Evolutionary conservation across 2,113 vertebrate species (phyloP), one percentile per base, ranked within the genome.

Genomic region (Callaeas wilsoni): DNA sequence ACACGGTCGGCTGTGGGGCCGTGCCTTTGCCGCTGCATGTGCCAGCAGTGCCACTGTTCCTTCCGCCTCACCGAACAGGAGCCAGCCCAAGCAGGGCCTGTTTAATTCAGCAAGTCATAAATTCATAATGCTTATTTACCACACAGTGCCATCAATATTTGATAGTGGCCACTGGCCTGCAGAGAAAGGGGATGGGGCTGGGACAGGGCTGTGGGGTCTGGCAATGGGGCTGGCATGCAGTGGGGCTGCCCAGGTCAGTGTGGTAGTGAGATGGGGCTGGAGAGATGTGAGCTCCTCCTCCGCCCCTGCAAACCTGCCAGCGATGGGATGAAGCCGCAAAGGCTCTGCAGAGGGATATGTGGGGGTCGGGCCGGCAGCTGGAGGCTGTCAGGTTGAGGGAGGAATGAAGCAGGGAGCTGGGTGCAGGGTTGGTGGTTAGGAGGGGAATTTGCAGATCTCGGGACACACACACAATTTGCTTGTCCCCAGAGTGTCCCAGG

Each of bases 81-180:
- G 80, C 79, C 41, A 10, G 94, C 77, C 74, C 1, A 2, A 71
- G 62, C 41, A 15, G 30, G 71, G 78, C 78, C 84, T 93, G 35
- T 91, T 96, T 95, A 96, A 93, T 94, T 94, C 94, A 91, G 87
- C 75, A 44, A 59, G 79, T 94, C 96, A 96, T 96, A 89, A 96
- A 97, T 97, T 96, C 67, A 50, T 96, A 97, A 96, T 96, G 94
- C 79, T 93, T 77, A 88, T 95, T 96, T 96, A 94, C 94, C 90
- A 59, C 19, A 6, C 82, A 86, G 92, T 5, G 2, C 87, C 79
- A 96, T 96, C 79, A 95, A 95, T 95, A 94, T 94, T 96, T 95
- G 90, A 96, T 96, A 33, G 81, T 0, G 29, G 91, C 76, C 77
- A 78, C 73, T 0, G 12, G 87, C 68, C 70, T 10, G 13, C 0